These are phyloP conservation scores for Parotocinclus haroldoi DNA, from an alignment of 2,797 vertebrate species.

Conservation along the genomic window DNA sequence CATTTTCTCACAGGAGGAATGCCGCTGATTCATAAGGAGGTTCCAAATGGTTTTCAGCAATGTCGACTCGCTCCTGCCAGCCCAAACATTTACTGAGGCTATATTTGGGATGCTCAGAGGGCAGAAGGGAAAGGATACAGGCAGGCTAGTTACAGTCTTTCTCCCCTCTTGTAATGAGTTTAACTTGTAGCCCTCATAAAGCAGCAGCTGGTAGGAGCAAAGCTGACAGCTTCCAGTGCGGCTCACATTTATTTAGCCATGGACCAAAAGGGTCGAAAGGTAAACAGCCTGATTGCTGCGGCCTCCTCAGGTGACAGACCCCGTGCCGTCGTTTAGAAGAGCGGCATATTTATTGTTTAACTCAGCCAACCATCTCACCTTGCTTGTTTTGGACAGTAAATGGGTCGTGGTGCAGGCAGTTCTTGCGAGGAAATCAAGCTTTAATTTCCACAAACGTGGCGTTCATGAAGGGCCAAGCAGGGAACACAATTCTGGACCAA, in stretches of 20 bases:
- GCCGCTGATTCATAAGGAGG: conserved; percentile 50
- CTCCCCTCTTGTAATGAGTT: conserved; percentile 51
- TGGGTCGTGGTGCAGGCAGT: conserved; percentile 48
- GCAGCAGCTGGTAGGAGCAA: conserved; percentile 35
- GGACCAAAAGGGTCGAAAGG: conserved; percentile 51
- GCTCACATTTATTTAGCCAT: conserved; percentile 13
- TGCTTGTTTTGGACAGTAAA: conserved; percentile 71
- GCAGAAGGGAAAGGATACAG: conserved; percentile 39
- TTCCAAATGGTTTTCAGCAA: conserved; percentile 61
- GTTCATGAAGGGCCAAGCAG: not conserved
- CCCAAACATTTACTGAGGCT: conserved; percentile 63
- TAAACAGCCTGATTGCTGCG: conserved; percentile 59
- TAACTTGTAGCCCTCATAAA: conserved; percentile 41
- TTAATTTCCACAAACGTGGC: conserved; percentile 22
- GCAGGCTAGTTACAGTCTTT: conserved; percentile 44
- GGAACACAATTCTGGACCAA: conserved; percentile 22
- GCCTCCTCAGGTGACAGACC: conserved; percentile 43
- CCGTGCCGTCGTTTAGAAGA: conserved; percentile 58
- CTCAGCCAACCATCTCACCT: conserved; percentile 61
- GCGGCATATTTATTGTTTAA: conserved; percentile 68
- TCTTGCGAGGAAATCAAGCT: conserved; percentile 15
- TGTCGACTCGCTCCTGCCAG: conserved; percentile 57
- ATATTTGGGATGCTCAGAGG: conserved; percentile 46
- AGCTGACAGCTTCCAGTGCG: conserved; percentile 46
- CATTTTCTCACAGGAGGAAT: conserved; percentile 40